A percentile compares a stretch with the other conserved stretches of the same genome.
Evolutionary conservation across 2,888 invertebrate genomes (phyloP).

Genomic region (Mallateleia sp.): DNA sequence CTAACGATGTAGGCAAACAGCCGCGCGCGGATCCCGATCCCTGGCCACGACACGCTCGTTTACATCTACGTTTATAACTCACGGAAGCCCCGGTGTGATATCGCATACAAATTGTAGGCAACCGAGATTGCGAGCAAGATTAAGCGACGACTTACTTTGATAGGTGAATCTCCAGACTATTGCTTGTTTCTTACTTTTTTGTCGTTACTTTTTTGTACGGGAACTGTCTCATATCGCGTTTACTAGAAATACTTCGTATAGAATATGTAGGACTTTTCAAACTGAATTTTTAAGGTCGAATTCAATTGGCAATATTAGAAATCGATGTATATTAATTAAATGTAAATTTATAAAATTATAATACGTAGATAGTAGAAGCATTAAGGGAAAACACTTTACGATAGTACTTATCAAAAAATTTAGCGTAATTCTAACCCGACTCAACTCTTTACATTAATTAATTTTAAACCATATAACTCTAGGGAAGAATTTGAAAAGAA

Average conservation of each 20-base stretch:
- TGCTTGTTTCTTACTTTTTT: neutral
- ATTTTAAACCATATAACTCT: too few species aligned
- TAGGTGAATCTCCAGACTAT: neutral
- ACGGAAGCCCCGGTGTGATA: slow-evolving; percentile 84
- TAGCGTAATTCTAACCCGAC: too few species aligned
- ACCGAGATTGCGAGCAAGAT: slow-evolving; percentile 65
- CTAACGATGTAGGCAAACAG: slow-evolving; percentile 77
- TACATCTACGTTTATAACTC: slow-evolving; percentile 84
- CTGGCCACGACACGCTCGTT: slow-evolving; percentile 76
- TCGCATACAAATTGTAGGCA: slow-evolving; percentile 79
- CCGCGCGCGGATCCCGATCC: slow-evolving; percentile 27
- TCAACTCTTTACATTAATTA: too few species aligned
- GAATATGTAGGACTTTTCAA: neutral
- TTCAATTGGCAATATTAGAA: too few species aligned
- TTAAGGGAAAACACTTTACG: too few species aligned
- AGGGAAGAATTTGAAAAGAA: too few species aligned
- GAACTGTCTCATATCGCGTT: neutral
- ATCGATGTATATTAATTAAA: too few species aligned
- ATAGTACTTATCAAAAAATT: too few species aligned
- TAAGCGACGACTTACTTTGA: slow-evolving; percentile 53
- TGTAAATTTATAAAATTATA: too few species aligned
- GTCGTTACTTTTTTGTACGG: neutral
- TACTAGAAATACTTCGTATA: neutral
- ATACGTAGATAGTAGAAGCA: too few species aligned
- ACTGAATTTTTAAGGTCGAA: too few species aligned